These are phyloP conservation scores for Cerastis rubricosa DNA, from an alignment of 2,888 invertebrate species.

Conservation along the genomic window DNA sequence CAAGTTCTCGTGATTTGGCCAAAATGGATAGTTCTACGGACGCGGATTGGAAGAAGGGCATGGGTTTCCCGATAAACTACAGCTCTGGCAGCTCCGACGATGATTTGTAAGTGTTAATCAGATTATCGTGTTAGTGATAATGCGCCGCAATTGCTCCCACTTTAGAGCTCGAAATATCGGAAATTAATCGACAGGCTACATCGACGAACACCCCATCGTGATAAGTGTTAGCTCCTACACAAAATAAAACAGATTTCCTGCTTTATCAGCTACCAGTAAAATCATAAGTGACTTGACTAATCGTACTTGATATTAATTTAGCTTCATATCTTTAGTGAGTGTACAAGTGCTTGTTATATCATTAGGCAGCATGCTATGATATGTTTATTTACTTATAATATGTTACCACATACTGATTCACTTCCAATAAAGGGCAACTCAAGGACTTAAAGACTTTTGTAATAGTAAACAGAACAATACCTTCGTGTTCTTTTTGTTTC, in stretches of 20 bases:
- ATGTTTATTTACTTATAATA: neutral
- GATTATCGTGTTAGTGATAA: constrained; percentile 36
- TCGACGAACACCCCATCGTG: neutral
- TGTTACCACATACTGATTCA: constrained; percentile 32
- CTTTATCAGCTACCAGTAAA: neutral
- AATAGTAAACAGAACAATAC: constrained; percentile 16
- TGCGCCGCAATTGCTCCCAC: constrained; percentile 29
- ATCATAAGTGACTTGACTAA: neutral
- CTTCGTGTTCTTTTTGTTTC: constrained; percentile 23
- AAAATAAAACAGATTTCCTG: neutral
- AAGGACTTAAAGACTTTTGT: constrained; percentile 7
- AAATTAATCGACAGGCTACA: neutral
- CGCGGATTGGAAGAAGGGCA: constrained; percentile 87
- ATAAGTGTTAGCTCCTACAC: constrained; percentile 2
- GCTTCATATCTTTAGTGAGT: constrained; percentile 3
- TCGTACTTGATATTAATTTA: constrained; percentile 6
- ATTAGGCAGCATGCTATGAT: neutral
- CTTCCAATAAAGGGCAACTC: constrained; percentile 19
- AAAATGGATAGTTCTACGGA: constrained; percentile 83
- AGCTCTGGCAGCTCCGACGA: constrained; percentile 87
- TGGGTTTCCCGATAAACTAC: constrained; percentile 89
- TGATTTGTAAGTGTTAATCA: constrained; percentile 83
- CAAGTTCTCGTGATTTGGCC: constrained; percentile 63
- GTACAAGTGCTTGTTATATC: constrained; percentile 16
- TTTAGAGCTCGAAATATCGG: neutral